Conservation (phyloP, 2,113 vertebrate genomes). For the Lophotis ruficrista region DNA sequence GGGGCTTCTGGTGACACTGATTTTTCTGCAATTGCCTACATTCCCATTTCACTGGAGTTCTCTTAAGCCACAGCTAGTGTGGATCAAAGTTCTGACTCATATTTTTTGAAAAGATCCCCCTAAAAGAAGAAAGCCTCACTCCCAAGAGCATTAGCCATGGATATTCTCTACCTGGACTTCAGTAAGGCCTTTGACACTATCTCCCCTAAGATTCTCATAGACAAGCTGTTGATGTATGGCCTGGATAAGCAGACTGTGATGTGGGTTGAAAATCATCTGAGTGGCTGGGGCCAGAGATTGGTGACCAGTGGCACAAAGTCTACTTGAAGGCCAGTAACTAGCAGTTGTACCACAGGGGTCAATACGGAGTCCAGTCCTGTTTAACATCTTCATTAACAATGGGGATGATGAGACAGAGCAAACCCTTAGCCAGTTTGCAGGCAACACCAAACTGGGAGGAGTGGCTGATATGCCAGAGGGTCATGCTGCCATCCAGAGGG, state of each 20-base stretch:
- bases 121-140: not conserved
- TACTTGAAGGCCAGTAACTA: not conserved
- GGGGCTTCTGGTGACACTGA: not conserved
- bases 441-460: not conserved
- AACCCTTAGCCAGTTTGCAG: not conserved
- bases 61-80: not conserved
- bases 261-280: not conserved
- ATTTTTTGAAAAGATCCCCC: not conserved
- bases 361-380: not conserved
- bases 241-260: not conserved
- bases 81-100: not conserved
- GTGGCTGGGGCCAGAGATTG: too few relatives aligned
- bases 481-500: not conserved
- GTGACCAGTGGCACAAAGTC: not conserved
- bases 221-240: not conserved
- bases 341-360: not conserved
- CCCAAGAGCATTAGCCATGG: not conserved
- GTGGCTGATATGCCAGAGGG: not conserved
- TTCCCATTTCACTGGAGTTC: not conserved
- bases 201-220: not conserved
- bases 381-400: not conserved
- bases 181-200: not conserved
- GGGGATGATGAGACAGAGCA: not conserved
- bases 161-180: not conserved
- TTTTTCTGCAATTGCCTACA: not conserved